These are phyloP conservation scores for Ariolimax columbianus DNA, from an alignment of 2,888 invertebrate species.

Conservation along the genomic window DNA sequence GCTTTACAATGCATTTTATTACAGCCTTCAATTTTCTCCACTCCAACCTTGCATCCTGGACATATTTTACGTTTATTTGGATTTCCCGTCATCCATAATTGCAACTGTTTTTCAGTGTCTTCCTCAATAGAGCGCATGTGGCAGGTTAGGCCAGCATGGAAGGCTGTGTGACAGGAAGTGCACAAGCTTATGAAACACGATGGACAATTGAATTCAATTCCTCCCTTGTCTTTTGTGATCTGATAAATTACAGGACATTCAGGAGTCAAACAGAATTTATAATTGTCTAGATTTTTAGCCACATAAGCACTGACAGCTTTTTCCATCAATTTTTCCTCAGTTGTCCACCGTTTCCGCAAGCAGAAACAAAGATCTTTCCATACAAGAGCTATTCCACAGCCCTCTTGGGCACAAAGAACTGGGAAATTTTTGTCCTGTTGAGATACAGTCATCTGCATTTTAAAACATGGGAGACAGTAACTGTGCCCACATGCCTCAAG, in stretches of 20 bases:
- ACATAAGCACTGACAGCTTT: slow-evolving; percentile 64
- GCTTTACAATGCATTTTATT: slow-evolving; percentile 67
- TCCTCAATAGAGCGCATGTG: slow-evolving; percentile 59
- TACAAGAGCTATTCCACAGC: slow-evolving; percentile 61
- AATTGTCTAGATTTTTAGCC: slow-evolving; percentile 54
- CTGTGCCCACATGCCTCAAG: slow-evolving; percentile 74
- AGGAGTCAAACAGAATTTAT: slow-evolving; percentile 69
- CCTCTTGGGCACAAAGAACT: slow-evolving; percentile 63
- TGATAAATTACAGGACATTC: slow-evolving; percentile 71
- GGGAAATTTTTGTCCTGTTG: slow-evolving; percentile 65
- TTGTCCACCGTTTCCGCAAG: slow-evolving; percentile 52
- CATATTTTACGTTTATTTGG: slow-evolving; percentile 63
- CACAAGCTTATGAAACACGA: slow-evolving; percentile 64
- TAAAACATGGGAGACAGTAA: slow-evolving; percentile 69
- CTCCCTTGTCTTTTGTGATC: slow-evolving; percentile 53
- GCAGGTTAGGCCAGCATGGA: slow-evolving; percentile 70
- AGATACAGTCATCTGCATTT: slow-evolving; percentile 54
- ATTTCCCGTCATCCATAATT: slow-evolving; percentile 62
- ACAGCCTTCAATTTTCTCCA: slow-evolving; percentile 73
- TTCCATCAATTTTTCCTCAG: slow-evolving; percentile 52
- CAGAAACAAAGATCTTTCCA: slow-evolving; percentile 61
- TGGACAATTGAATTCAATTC: slow-evolving; percentile 59
- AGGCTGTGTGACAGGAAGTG: slow-evolving; percentile 66
- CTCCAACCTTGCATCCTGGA: slow-evolving; percentile 65
- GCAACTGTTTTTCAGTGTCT: slow-evolving; percentile 54